A percentile compares a stretch with the other conserved stretches of the same genome.
Evolutionary conservation across 1,140 invertebrate genomes (phyloP).

Genomic region (Maconellicoccus hirsutus): DNA sequence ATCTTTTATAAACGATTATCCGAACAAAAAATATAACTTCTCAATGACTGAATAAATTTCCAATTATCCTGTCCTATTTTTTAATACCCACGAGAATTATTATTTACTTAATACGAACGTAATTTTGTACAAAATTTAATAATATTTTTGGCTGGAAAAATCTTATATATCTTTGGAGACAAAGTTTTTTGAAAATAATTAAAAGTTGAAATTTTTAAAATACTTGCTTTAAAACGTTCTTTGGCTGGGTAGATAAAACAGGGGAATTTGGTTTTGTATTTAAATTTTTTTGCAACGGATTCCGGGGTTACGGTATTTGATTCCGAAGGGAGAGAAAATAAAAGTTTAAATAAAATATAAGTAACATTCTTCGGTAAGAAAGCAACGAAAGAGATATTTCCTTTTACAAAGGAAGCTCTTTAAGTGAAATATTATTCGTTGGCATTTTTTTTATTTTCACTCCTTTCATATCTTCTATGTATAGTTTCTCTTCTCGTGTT

Average conservation of each 20-base stretch:
- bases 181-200: not conserved
- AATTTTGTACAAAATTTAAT: not conserved
- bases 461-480: not conserved
- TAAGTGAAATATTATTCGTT: slow-evolving; percentile 10
- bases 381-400: not conserved
- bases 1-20: too few species aligned
- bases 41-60: not conserved
- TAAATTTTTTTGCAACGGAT: not conserved
- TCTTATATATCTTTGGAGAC: not conserved
- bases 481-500: not conserved
- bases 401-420: slow-evolving; percentile 8
- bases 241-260: not conserved
- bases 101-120: not conserved
- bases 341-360: slow-evolving; percentile 10
- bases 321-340: slow-evolving; percentile 7
- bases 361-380: not conserved
- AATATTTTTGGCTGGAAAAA: not conserved
- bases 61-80: not conserved
- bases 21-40: too few species aligned
- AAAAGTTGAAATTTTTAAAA: slow-evolving; percentile 1
- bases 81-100: not conserved
- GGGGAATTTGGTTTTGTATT: not conserved
- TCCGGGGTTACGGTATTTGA: slow-evolving; percentile 7
- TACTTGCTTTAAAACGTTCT: not conserved
- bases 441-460: slow-evolving; percentile 3